phyloP scores from a whole-genome alignment of 2,888 invertebrate species.

The Carpatolechia fugitivella region DNA sequence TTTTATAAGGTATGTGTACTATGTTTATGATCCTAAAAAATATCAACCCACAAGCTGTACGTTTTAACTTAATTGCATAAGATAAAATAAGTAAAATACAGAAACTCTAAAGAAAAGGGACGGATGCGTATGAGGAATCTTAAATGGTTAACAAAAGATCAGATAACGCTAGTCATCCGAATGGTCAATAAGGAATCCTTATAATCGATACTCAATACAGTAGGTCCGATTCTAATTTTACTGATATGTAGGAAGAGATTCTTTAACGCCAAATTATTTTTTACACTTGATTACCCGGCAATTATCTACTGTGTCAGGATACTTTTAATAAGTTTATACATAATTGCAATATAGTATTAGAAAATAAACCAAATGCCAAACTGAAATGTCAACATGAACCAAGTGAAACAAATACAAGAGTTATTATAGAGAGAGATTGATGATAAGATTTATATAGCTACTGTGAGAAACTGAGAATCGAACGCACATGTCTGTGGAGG shows the following conservation, averaged over 20 bases:
- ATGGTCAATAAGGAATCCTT: conserved; percentile 20
- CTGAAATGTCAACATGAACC: too few relatives aligned
- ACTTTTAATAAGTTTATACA: too few relatives aligned
- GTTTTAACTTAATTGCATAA: too few relatives aligned
- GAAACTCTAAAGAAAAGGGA: background rate
- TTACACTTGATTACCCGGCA: too few relatives aligned
- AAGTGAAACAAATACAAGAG: too few relatives aligned
- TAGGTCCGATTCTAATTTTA: background rate
- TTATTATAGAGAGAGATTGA: conserved; percentile 9
- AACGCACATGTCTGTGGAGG: conserved; percentile 9
- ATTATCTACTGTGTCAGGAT: too few relatives aligned
- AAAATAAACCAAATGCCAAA: background rate
- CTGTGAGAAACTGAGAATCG: conserved; percentile 5
- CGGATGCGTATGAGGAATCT: conserved; percentile 4
- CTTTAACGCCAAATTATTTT: too few relatives aligned
- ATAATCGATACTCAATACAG: conserved; percentile 17
- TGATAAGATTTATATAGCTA: background rate
- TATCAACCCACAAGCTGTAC: too few relatives aligned
- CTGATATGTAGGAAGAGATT: background rate
- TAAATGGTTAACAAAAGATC: conserved; percentile 18
- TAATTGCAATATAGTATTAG: too few relatives aligned
- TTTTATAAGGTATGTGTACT: too few relatives aligned
- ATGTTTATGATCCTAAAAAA: too few relatives aligned
- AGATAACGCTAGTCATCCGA: conserved; percentile 20
- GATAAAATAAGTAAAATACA: background rate